Evolutionary conservation across 2,888 invertebrate species (phyloP), one percentile per base, ranked within the genome.

Genomic region (Tachina lurida): DNA sequence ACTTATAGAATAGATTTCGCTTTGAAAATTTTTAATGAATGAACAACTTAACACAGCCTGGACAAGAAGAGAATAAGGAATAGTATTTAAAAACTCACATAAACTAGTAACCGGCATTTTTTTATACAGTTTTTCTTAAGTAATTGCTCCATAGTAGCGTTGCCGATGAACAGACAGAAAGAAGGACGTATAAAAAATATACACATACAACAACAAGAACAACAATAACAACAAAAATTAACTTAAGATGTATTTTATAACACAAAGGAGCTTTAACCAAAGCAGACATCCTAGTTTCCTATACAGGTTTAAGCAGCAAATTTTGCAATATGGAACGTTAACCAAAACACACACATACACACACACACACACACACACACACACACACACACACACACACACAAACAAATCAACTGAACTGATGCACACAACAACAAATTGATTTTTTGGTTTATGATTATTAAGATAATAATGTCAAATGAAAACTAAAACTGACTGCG

Each of bases 101-200:
- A 86, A 83, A 68, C 83, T 79, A 82, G 76, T 83, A 84, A 83
- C 84, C 87, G 87, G 87, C 87, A 84, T 86, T 80, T 86, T 67
- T 86, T 67, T 77, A 81, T 86, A 78, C 80, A 73, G 80, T 80
- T 76, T 81, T 74, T 65, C 74, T 80, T 68, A 76, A 84, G 76
- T 80, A 81, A 84, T 84, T 86, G 73, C 79, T 83, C 79, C 58
- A 67, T 73, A 65, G 47, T 47, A 65, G 52, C 63, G 54, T 60
- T 65, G 56, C 10, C 77, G 49, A 62, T 63, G 19, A 45, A 58
- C 68, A 41, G 60, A 76, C 47, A 58, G 56, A 74, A 74, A 13
- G 31, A 58, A 60, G 39, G 31, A 73, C 39, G 63, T 54, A 79
- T 41, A 87, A 88, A 68, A 70, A 49, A 73, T 68, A 81, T 54